phyloP scores from a whole-genome alignment of 2,113 vertebrate species.

The Brachyistius frenatus region DNA sequence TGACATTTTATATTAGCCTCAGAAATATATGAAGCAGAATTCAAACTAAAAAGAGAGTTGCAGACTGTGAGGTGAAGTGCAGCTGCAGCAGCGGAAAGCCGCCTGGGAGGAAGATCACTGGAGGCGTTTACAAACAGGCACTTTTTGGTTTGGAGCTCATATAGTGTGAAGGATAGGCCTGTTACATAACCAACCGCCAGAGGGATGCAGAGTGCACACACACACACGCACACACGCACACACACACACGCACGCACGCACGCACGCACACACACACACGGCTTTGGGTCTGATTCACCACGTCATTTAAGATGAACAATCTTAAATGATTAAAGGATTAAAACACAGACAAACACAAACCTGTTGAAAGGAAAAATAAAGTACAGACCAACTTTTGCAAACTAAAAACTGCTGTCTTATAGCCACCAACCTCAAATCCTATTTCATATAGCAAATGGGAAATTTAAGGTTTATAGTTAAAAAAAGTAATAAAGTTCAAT shows the following conservation, averaged over 20 bases:
- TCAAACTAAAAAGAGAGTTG: background rate
- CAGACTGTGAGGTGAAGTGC: slow-evolving; percentile 27
- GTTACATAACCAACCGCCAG: slow-evolving; percentile 66
- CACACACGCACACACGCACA: slow-evolving; percentile 36
- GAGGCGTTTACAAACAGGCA: slow-evolving; percentile 46
- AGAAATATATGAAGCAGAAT: background rate
- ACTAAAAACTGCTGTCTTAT: background rate
- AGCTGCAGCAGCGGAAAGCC: slow-evolving; percentile 50
- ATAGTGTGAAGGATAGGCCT: slow-evolving; percentile 35
- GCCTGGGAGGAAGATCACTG: slow-evolving; percentile 23
- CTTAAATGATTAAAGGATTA: too few relatives aligned
- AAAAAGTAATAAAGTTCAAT: background rate
- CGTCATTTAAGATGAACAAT: slow-evolving; percentile 25
- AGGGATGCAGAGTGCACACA: slow-evolving; percentile 42
- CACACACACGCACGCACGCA: slow-evolving; percentile 1
- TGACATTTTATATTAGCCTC: background rate
- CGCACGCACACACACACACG: slow-evolving; percentile 25
- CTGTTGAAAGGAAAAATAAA: slow-evolving; percentile 31
- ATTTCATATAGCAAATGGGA: slow-evolving; percentile 4
- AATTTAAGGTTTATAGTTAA: background rate
- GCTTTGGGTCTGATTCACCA: slow-evolving; percentile 32
- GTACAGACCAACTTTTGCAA: background rate
- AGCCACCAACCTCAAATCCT: background rate
- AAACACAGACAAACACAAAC: too few relatives aligned
- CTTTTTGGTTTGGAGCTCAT: slow-evolving; percentile 60